Base-by-base conservation (phyloP, 2,888 invertebrate species). In the Adelognathus sp. region DNA sequence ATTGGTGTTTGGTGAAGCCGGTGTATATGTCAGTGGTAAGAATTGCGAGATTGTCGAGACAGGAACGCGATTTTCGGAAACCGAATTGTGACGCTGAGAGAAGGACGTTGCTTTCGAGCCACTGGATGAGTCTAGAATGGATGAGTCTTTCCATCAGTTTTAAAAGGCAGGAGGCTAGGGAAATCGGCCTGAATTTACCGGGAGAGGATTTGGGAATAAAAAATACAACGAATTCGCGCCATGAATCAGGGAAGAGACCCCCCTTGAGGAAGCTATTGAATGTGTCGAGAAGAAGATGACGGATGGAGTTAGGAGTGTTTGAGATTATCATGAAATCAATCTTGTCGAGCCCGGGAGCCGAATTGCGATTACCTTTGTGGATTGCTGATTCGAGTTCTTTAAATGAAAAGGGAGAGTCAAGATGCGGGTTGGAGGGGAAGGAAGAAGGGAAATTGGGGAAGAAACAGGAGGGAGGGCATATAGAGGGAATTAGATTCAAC, bases 111-210 rank as follows among this genome's bases (percentile, higher is more conserved):
- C 1, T 9, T 9, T 73, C 63, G 3, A 60, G 3, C 72, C 54
- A 73, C 39, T 64, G 64, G 0, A 11, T 1, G 0, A 75, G 3
- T 41, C 69, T 6, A 18, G n/a, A 46, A 1, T 14, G 9, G 18
- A 67, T 39, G 1, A 75, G 6, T 18, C 41, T 41, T 52, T 75
- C 75, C 2, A 60, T n/a, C 0, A 75, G n/a, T 69, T 75, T 69
- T 14, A 69, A 18, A 5, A 75, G 3, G 16, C 75, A 75, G 1
- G 61, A 75, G 2, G 75, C 69, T 3, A 75, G 16, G 2, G 75
- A 24, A 2, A 75, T 75, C 1, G 75, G 61, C 3, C 75, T 7
- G 18, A 75, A 69, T 41, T 69, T 60, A n/a, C 33, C 29, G 1
- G 60, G 29, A 0, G n/a, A n/a, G n/a, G 46, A 1, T 50, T 60